phyloP scores from a whole-genome alignment of 2,888 invertebrate genomes.

The Drosophila borborema region DNA sequence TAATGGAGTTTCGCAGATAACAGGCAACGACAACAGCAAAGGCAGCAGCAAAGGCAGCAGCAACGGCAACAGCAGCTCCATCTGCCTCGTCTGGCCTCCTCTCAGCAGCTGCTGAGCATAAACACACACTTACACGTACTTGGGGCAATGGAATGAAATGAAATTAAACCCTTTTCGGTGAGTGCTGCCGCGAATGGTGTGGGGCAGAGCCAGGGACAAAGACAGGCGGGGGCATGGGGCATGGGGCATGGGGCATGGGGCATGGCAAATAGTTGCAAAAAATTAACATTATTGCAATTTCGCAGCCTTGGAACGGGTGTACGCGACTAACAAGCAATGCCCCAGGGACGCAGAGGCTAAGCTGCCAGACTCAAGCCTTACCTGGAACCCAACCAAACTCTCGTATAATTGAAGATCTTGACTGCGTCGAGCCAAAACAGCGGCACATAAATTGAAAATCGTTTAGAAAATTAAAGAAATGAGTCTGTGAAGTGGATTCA shows the following conservation, averaged over 20 bases:
- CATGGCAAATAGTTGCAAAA: constrained; percentile 69
- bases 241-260: background rate
- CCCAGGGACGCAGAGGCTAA: constrained; percentile 40
- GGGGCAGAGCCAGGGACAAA: background rate
- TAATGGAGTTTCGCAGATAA: constrained; percentile 82
- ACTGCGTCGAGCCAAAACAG: constrained; percentile 23
- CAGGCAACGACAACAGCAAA: constrained; percentile 41
- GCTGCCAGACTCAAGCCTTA: constrained; percentile 15
- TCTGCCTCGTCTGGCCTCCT: constrained; percentile 9
- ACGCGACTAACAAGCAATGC: constrained; percentile 55
- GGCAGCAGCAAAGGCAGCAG: constrained; percentile 23
- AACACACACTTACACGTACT: constrained; percentile 80
- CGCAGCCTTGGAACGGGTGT: constrained; percentile 40
- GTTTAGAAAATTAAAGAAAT: constrained; percentile 71
- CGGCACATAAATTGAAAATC: constrained; percentile 67
- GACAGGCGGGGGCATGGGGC: background rate
- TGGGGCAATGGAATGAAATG: constrained; percentile 69
- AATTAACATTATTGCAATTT: constrained; percentile 77
- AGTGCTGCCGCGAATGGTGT: constrained; percentile 30
- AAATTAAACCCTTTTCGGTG: constrained; percentile 81
- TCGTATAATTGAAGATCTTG: constrained; percentile 62
- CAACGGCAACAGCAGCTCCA: constrained; percentile 28
- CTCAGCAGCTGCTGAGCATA: constrained; percentile 63
- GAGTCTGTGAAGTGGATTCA: constrained; percentile 25
- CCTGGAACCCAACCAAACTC: constrained; percentile 25